Evolutionary conservation across 2,797 vertebrate species (phyloP).

Genomic region (Cryptoblepharus egeriae): DNA sequence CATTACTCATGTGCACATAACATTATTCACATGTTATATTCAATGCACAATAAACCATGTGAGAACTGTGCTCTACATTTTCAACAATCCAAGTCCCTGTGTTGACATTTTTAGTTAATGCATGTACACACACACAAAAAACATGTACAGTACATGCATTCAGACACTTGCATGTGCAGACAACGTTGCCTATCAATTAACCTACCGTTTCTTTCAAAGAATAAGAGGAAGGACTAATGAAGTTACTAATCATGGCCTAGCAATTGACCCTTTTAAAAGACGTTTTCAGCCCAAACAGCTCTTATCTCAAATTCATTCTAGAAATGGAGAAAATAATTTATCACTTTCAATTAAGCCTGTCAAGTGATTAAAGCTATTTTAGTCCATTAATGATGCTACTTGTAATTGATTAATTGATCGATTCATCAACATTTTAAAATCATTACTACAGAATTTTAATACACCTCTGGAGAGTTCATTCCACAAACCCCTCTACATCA

Average conservation of each 20-base stretch:
- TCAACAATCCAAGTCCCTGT: too few species aligned
- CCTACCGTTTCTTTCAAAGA: background rate
- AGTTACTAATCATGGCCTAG: background rate
- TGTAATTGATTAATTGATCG: conserved; percentile 41
- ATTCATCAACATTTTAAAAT: conserved; percentile 30
- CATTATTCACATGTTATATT: too few species aligned
- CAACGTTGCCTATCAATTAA: too few species aligned
- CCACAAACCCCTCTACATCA: background rate
- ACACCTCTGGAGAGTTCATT: background rate
- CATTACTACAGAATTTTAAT: conserved; percentile 17
- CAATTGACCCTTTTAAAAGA: background rate
- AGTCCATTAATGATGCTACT: conserved; percentile 34
- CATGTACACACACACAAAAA: too few species aligned
- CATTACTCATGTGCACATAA: too few species aligned
- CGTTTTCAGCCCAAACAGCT: background rate
- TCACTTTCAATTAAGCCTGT: conserved; percentile 40
- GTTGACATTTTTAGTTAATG: too few species aligned
- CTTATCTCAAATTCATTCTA: background rate
- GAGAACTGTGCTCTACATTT: too few species aligned
- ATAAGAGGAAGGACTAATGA: background rate
- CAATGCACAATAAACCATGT: too few species aligned
- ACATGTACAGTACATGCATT: too few species aligned
- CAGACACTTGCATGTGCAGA: too few species aligned
- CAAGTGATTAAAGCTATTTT: conserved; percentile 35
- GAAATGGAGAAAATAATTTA: conserved; percentile 19